These are phyloP conservation scores for Petrolisthes manimaculis DNA, from an alignment of 2,888 invertebrate genomes.

Conservation along the genomic window DNA sequence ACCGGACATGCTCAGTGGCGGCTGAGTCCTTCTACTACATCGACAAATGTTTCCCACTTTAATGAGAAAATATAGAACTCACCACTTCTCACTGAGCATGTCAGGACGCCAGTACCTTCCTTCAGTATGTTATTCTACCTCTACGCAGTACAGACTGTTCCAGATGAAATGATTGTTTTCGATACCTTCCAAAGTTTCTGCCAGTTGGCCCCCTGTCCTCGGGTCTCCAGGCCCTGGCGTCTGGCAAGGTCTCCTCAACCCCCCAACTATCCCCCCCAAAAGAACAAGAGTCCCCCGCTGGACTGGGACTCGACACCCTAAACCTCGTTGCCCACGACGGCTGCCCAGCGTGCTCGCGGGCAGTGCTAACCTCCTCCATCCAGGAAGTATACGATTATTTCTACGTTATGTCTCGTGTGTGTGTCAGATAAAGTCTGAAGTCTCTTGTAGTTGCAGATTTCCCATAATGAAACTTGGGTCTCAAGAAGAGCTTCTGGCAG, in stretches of 20 bases:
- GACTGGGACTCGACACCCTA: constrained; percentile 53
- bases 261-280: not conserved
- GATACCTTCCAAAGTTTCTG: constrained; percentile 51
- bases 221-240: constrained; percentile 55
- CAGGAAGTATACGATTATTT: constrained; percentile 64
- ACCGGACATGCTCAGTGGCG: constrained; percentile 48
- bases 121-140: constrained; percentile 50
- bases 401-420: constrained; percentile 62
- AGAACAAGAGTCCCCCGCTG: constrained; percentile 29
- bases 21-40: constrained; percentile 16
- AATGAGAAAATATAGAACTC: constrained; percentile 22
- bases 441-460: constrained; percentile 58
- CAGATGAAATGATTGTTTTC: constrained; percentile 53
- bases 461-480: constrained; percentile 59
- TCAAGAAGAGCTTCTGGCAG: constrained; percentile 61
- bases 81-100: constrained; percentile 40
- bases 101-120: constrained; percentile 50
- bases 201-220: constrained; percentile 61
- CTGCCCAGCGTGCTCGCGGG: constrained; percentile 52
- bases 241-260: constrained; percentile 52
- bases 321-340: constrained; percentile 61
- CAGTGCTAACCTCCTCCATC: constrained; percentile 62
- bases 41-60: constrained; percentile 33
- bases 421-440: constrained; percentile 59
- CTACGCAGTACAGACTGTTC: constrained; percentile 51